Evolutionary conservation across 2,888 invertebrate genomes (phyloP), one percentile per base, ranked within the genome.

Genomic region (Noctua janthe): DNA sequence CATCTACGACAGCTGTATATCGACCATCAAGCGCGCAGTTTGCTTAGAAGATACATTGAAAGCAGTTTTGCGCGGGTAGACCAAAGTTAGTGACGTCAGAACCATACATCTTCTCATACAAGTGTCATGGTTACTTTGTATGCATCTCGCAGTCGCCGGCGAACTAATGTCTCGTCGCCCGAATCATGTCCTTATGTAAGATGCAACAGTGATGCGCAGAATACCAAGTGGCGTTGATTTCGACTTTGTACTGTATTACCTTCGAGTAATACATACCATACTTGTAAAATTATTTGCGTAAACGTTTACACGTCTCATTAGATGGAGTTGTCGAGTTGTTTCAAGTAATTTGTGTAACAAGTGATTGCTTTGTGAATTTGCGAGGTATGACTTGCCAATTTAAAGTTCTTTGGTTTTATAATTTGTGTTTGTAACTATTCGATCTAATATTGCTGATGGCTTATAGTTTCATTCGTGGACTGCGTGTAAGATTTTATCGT

Each of bases 101-200:
- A 29, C 76, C 71, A 88, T 90, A 88, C 80, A 88, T 87, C 84
- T 87, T 86, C 70, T 85, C 78, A 86, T 84, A 87, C 88, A 83
- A 84, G 83, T 85, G 82, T 85, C 87, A 82, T 75, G 67, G 51
- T 81, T 64, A 89, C 88, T 94, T 93, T 89, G 92, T 94, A 96
- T 95, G 93, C 95, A 90, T 86, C 87, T 90, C 88, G 89, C 92
- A 92, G 90, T 90, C 91, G 90, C 90, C 92, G 91, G 91, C 86
- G 91, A 93, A 95, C 94, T 95, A 94, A 96, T 96, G 96, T 94
- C 94, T 93, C 92, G 92, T 93, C 95, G 94, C 95, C 92, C 91
- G 92, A 93, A 91, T 92, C 92, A 93, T 92, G 88, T 89, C 87
- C 88, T 85, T 88, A 94, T 96, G 94, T 94, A 95, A 95, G 92